Percentiles rank a stretch among this genome's conserved stretches.
phyloP scores from a whole-genome alignment of 2,113 vertebrate species.

The Coturnix japonica region DNA sequence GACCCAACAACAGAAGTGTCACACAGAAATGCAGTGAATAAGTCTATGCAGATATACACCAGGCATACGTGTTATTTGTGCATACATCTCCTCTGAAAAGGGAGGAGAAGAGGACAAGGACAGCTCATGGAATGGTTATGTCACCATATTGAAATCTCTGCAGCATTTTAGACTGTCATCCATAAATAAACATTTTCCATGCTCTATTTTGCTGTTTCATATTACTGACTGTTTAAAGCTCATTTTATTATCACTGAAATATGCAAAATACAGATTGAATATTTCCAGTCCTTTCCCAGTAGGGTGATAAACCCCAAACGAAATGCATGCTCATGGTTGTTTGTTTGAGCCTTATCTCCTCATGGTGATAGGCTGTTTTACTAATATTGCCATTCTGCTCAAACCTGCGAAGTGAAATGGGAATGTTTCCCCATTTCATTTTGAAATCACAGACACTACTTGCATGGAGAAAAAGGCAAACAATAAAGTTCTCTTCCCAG shows the following conservation, averaged over 20 bases:
- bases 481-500: background rate
- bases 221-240: background rate
- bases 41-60: background rate
- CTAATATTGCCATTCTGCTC: background rate
- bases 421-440: background rate
- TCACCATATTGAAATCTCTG: conserved; percentile 49
- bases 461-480: background rate
- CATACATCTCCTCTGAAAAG: background rate
- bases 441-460: background rate
- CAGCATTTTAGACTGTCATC: background rate
- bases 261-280: background rate
- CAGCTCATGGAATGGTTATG: background rate
- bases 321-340: background rate
- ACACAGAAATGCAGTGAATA: background rate
- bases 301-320: background rate
- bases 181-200: background rate
- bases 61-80: background rate
- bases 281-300: background rate
- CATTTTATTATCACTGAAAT: background rate
- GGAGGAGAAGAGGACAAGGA: background rate
- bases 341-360: background rate
- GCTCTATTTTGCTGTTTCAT: background rate
- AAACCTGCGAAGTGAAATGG: background rate
- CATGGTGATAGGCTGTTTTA: background rate
- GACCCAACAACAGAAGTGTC: background rate